phyloP scores from a whole-genome alignment of 1,140 invertebrate genomes.

The Cotesia typhae region DNA sequence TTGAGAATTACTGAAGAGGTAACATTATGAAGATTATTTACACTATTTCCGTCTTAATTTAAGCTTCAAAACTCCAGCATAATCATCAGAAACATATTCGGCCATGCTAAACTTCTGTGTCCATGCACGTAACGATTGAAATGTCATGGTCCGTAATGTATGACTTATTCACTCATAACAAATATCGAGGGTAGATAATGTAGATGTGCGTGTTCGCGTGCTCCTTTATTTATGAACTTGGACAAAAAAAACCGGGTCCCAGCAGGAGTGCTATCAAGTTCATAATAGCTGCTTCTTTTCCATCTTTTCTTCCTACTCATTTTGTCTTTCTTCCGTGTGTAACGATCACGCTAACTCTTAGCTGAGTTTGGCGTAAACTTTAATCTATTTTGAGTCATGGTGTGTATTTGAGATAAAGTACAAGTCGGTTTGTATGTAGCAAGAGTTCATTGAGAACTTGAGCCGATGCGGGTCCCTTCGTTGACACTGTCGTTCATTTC shows the following conservation, averaged over 20 bases:
- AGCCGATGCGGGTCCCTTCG: constrained; percentile 17
- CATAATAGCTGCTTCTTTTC: constrained; percentile 34
- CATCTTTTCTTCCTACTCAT: background rate
- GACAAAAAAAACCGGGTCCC: background rate
- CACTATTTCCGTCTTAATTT: constrained; percentile 15
- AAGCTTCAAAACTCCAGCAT: constrained; percentile 12
- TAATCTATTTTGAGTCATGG: no score
- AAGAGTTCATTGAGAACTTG: constrained; percentile 17
- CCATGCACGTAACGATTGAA: constrained; percentile 31
- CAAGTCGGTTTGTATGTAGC: constrained; percentile 15
- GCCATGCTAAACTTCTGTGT: no score
- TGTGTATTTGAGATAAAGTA: constrained; percentile 4
- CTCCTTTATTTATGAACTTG: background rate
- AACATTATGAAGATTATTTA: background rate
- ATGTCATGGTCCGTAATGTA: constrained; percentile 20
- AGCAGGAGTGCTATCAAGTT: constrained; percentile 11
- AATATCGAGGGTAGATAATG: constrained; percentile 38
- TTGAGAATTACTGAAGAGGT: constrained; percentile 28
- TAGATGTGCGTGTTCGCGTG: constrained; percentile 31
- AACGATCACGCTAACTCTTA: no score
- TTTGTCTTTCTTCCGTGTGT: no score
- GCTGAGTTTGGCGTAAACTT: no score
- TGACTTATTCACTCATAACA: constrained; percentile 2
- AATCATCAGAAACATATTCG: constrained; percentile 6
- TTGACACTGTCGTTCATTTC: background rate